A percentile compares a stretch with the other conserved stretches of the same genome.
Evolutionary conservation across 1,140 invertebrate species (phyloP).

Genomic region (Drosophila neocordata): DNA sequence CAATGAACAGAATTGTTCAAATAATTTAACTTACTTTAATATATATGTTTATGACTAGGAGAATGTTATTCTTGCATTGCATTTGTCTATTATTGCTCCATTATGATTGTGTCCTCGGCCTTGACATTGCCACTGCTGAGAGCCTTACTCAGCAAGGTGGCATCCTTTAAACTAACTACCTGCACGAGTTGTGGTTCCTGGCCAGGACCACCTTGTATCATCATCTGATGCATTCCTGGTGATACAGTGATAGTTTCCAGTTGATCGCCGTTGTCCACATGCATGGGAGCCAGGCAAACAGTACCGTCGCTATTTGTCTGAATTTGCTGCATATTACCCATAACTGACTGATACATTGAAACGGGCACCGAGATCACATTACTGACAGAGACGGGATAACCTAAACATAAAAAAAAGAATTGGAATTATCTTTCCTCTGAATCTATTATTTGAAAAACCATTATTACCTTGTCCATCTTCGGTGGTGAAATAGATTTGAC

Average conservation of each 20-base stretch:
- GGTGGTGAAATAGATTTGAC: slow-evolving; percentile 96
- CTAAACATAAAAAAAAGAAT: slow-evolving; percentile 81
- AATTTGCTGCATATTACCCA: slow-evolving; percentile 93
- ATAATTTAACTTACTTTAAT: slow-evolving; percentile 1
- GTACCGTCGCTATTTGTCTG: slow-evolving; percentile 89
- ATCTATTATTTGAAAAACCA: no score
- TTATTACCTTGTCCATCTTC: slow-evolving; percentile 95
- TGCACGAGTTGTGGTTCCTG: slow-evolving; percentile 90
- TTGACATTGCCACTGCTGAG: slow-evolving; percentile 84
- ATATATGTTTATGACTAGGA: slow-evolving; percentile 15
- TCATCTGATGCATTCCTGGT: slow-evolving; percentile 90
- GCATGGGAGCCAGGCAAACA: slow-evolving; percentile 91
- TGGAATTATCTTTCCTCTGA: no score
- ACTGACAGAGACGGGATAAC: slow-evolving; percentile 93
- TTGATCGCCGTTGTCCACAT: slow-evolving; percentile 88
- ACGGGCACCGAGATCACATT: slow-evolving; percentile 98
- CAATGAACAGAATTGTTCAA: background rate
- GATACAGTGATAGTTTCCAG: slow-evolving; percentile 88
- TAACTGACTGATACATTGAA: slow-evolving; percentile 98
- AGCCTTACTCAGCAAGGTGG: slow-evolving; percentile 89
- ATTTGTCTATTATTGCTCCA: slow-evolving; percentile 70
- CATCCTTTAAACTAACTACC: slow-evolving; percentile 92
- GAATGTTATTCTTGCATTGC: slow-evolving; percentile 20
- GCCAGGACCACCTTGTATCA: slow-evolving; percentile 88
- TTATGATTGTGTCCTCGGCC: slow-evolving; percentile 81